Percentiles rank a stretch among this genome's conserved stretches.
phyloP scores from a whole-genome alignment of 2,888 invertebrate genomes.

The Ceriagrion tenellum region DNA sequence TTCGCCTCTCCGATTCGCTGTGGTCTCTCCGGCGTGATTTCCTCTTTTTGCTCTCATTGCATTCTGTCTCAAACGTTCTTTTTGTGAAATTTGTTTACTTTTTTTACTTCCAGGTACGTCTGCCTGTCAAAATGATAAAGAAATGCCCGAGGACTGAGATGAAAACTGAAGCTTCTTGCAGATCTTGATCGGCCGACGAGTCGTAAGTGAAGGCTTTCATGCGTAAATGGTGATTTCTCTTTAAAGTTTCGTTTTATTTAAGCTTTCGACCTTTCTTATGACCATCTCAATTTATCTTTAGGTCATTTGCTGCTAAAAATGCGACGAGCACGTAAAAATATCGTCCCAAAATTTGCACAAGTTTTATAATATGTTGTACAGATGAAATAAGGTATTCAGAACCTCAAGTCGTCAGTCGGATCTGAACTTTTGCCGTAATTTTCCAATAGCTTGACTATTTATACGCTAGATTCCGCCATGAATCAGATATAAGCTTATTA shows the following conservation, averaged over 20 bases:
- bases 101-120: not conserved
- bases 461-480: too few species aligned
- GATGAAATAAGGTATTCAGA: too few species aligned
- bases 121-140: not conserved
- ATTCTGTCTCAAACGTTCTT: not conserved
- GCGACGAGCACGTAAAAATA: too few species aligned
- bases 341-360: too few species aligned
- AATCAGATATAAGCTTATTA: too few species aligned
- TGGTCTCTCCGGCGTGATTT: not conserved
- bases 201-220: not conserved
- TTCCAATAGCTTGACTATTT: too few species aligned
- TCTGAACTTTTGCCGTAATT: too few species aligned
- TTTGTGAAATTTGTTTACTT: not conserved
- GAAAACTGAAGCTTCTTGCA: not conserved
- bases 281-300: too few species aligned
- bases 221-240: not conserved
- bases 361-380: too few species aligned
- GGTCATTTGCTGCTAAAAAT: too few species aligned
- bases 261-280: not conserved
- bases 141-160: not conserved
- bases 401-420: too few species aligned
- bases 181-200: not conserved
- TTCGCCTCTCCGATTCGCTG: not conserved
- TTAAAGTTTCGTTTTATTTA: not conserved
- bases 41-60: not conserved